Conservation (phyloP, 2,113 vertebrate species). For the Columba janthina region DNA sequence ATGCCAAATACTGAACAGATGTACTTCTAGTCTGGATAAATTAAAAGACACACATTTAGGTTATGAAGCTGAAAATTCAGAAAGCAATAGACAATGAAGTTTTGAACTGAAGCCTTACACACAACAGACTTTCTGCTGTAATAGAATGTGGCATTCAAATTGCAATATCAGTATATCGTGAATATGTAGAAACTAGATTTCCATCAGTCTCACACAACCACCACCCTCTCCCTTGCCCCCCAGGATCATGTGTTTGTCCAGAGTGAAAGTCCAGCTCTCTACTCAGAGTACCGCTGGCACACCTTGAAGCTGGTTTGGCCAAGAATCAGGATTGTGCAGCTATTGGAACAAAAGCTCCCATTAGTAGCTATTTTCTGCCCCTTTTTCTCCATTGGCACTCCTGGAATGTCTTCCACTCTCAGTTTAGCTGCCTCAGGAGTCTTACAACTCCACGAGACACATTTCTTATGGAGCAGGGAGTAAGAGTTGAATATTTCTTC, state of each 20-base stretch:
- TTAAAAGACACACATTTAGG: not conserved
- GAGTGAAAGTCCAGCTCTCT: not conserved
- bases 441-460: not conserved
- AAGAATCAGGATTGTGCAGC: not conserved
- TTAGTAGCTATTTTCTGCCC: conserved; percentile 3
- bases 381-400: not conserved
- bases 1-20: not conserved
- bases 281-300: not conserved
- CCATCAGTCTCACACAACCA: not conserved
- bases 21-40: not conserved
- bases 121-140: not conserved
- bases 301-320: not conserved
- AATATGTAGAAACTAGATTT: not conserved
- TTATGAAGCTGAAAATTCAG: not conserved
- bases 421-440: not conserved
- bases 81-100: not conserved
- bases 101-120: not conserved
- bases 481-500: not conserved
- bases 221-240: not conserved
- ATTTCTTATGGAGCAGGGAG: not conserved
- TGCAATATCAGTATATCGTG: not conserved
- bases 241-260: not conserved
- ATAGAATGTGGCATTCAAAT: not conserved
- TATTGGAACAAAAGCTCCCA: not conserved
- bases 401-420: not conserved